Conservation (phyloP, 2,113 vertebrate species). For the Sialia sialis region DNA sequence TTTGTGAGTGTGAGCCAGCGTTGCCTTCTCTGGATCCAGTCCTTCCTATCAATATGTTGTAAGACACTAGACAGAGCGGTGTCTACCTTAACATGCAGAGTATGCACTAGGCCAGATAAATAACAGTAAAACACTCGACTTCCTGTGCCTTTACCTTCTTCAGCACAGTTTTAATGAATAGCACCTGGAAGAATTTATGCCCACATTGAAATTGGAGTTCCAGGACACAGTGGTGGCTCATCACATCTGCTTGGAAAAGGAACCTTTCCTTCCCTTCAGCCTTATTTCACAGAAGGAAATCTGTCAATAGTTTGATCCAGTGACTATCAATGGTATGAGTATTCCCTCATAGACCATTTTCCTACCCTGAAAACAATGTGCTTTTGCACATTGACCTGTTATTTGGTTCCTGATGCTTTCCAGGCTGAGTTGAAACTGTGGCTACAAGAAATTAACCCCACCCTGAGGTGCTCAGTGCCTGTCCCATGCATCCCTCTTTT, state of each 20-base stretch:
- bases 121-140: not conserved
- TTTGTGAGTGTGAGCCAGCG: not conserved
- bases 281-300: not conserved
- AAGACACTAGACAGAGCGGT: not conserved
- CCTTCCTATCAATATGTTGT: not conserved
- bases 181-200: not conserved
- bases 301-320: not conserved
- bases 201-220: not conserved
- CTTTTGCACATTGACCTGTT: not conserved
- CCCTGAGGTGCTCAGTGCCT: not conserved
- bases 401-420: not conserved
- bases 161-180: not conserved
- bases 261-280: not conserved
- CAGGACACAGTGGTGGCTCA: not conserved
- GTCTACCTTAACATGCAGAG: not conserved
- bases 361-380: not conserved
- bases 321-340: not conserved
- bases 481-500: not conserved
- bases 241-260: not conserved
- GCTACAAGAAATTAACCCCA: not conserved
- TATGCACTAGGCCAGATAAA: not conserved
- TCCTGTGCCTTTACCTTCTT: not conserved
- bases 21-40: not conserved
- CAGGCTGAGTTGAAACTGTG: not conserved
- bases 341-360: not conserved